Evolutionary conservation across 37 sponge, comb jelly and placozoan species (phyloP).

Genomic region (Aplysina aerophoba): DNA sequence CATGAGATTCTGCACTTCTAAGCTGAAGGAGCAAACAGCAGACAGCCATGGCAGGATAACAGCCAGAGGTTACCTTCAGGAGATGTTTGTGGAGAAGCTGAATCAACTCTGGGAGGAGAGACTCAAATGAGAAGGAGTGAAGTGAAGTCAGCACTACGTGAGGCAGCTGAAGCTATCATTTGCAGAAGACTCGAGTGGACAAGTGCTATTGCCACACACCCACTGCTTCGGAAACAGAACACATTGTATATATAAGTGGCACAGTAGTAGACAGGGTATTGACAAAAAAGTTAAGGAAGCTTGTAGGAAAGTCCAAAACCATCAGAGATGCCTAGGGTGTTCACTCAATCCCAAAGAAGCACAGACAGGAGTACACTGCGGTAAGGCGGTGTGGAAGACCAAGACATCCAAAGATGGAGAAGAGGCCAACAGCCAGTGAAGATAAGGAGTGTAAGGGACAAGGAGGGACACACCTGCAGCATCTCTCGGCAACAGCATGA

Average conservation of each 20-base stretch:
- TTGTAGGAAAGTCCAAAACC: background rate
- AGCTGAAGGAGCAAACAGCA: conserved; percentile 10
- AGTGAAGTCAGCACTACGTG: background rate
- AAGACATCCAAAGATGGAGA: background rate
- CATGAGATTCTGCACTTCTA: conserved; percentile 1
- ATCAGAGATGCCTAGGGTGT: background rate
- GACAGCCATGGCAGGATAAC: background rate
- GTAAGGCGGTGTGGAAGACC: background rate
- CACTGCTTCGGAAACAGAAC: background rate
- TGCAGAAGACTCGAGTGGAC: conserved; percentile 36
- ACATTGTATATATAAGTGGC: background rate
- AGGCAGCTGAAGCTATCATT: conserved; percentile 21
- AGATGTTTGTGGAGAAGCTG: conserved; percentile 22
- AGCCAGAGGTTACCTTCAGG: conserved; percentile 7
- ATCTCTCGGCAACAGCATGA: background rate
- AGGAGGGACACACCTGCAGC: conserved; percentile 8
- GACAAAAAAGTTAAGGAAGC: conserved; percentile 8
- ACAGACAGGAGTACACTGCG: background rate
- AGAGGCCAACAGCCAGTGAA: conserved; percentile 1
- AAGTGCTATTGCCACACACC: background rate
- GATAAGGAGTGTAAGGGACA: conserved; percentile 1
- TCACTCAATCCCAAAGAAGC: conserved; percentile 3
- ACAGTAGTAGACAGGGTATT: background rate
- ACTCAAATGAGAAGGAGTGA: background rate
- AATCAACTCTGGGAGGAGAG: conserved; percentile 8